Evolutionary conservation across 2,888 invertebrate species (phyloP).

Genomic region (Ischnus inquisitorius): DNA sequence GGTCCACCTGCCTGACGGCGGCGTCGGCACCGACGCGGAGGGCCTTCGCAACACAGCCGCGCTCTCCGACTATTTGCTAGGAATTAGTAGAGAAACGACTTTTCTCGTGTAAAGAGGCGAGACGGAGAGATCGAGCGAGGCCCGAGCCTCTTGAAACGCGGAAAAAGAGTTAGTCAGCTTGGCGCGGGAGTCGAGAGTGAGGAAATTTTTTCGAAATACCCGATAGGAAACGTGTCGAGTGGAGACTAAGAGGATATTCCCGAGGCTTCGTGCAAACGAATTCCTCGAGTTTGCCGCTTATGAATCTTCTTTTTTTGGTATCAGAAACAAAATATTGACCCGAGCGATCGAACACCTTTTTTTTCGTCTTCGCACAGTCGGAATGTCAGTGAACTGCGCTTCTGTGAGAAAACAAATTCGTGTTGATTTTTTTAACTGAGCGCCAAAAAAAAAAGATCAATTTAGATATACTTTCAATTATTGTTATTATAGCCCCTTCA

Average conservation of each 20-base stretch:
- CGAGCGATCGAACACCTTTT: conserved; percentile 18
- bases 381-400: conserved; percentile 11
- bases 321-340: conserved; percentile 70
- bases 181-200: not conserved
- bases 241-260: not conserved
- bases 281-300: conserved; percentile 3
- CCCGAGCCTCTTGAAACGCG: conserved; percentile 23
- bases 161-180: conserved; percentile 10
- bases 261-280: conserved; percentile 33
- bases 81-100: conserved; percentile 79
- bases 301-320: conserved; percentile 1
- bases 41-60: conserved; percentile 32
- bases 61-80: conserved; percentile 74
- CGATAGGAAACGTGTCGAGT: conserved; percentile 53
- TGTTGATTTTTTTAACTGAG: too few relatives aligned
- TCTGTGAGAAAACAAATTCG: not conserved
- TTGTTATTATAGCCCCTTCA: too few relatives aligned
- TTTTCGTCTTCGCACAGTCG: conserved; percentile 15
- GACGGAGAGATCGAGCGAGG: conserved; percentile 26
- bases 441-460: too few relatives aligned
- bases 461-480: too few relatives aligned
- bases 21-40: not conserved
- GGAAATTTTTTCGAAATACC: conserved; percentile 29
- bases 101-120: conserved; percentile 51
- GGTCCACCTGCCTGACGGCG: conserved; percentile 75